These are phyloP conservation scores for Gyps fulvus DNA, from an alignment of 2,113 vertebrate species.

Conservation along the genomic window DNA sequence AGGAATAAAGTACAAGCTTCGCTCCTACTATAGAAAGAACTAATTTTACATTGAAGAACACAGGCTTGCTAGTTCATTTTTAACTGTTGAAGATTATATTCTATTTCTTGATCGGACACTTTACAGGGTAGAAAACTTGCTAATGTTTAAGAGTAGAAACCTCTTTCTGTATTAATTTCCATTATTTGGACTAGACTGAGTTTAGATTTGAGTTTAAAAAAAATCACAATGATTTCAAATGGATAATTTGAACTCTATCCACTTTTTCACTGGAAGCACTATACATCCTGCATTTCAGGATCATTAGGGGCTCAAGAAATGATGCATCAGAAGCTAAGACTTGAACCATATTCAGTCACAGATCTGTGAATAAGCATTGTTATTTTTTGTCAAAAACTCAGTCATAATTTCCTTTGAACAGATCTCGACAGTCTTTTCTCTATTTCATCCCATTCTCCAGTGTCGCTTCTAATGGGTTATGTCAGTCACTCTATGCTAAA, in stretches of 20 bases:
- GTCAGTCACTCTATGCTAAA: background rate
- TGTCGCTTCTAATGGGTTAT: background rate
- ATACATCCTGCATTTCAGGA: background rate
- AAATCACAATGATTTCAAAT: background rate
- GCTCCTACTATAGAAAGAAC: background rate
- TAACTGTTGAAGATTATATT: background rate
- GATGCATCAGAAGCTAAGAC: background rate
- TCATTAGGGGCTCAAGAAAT: background rate
- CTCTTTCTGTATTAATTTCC: background rate
- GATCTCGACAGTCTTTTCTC: background rate
- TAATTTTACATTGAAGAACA: background rate
- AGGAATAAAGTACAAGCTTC: background rate
- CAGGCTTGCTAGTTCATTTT: background rate
- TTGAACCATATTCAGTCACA: background rate
- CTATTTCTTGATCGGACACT: background rate
- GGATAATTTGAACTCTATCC: background rate
- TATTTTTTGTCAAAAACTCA: background rate
- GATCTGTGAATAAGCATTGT: background rate
- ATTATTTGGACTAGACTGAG: background rate
- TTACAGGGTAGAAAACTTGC: background rate
- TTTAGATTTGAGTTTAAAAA: background rate
- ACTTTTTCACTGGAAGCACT: background rate
- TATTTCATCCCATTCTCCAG: background rate
- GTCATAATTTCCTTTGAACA: background rate
- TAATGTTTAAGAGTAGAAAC: background rate